A percentile compares a stretch with the other conserved stretches of the same genome.
phyloP scores from a whole-genome alignment of 1,140 invertebrate species.

The Leptestheria dahalacensis region DNA sequence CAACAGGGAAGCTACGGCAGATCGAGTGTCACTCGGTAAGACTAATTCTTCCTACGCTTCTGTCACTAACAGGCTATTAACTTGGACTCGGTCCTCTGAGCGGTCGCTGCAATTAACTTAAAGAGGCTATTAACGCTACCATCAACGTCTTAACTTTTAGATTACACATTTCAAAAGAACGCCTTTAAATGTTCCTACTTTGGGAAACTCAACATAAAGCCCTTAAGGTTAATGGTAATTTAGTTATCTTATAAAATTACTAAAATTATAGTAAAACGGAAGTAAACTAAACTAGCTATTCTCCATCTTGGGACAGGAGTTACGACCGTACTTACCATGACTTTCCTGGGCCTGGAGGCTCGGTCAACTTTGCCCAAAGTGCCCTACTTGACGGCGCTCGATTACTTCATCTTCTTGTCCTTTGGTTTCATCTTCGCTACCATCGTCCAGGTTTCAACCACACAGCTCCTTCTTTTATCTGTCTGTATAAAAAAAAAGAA shows the following conservation, averaged over 20 bases:
- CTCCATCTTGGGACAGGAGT: slow-evolving; percentile 48
- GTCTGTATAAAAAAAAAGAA: too few species aligned
- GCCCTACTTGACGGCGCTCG: slow-evolving; percentile 68
- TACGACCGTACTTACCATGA: slow-evolving; percentile 76
- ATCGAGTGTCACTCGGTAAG: slow-evolving; percentile 65
- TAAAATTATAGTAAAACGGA: too few species aligned
- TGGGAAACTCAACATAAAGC: too few species aligned
- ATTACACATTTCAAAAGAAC: too few species aligned
- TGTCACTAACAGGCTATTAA: not conserved
- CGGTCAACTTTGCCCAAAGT: slow-evolving; percentile 73
- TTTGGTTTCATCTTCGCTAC: slow-evolving; percentile 78
- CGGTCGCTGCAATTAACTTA: not conserved
- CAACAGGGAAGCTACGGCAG: slow-evolving; percentile 82
- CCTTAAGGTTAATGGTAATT: too few species aligned
- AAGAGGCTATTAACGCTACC: too few species aligned
- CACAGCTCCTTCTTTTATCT: not conserved
- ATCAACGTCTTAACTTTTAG: too few species aligned
- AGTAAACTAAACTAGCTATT: too few species aligned
- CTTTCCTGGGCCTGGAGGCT: slow-evolving; percentile 68
- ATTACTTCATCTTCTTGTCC: slow-evolving; percentile 72
- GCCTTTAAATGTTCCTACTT: too few species aligned
- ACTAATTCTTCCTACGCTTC: not conserved
- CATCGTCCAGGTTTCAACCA: slow-evolving; percentile 46
- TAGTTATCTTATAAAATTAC: too few species aligned
- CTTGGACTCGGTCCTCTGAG: too few species aligned